Percentiles rank a stretch among this genome's conserved stretches.
Evolutionary conservation across 30 jellyfish, hydroid and myxozoan species (phyloP).

Genomic region (Aurelia aurita complex sp. Pacific): DNA sequence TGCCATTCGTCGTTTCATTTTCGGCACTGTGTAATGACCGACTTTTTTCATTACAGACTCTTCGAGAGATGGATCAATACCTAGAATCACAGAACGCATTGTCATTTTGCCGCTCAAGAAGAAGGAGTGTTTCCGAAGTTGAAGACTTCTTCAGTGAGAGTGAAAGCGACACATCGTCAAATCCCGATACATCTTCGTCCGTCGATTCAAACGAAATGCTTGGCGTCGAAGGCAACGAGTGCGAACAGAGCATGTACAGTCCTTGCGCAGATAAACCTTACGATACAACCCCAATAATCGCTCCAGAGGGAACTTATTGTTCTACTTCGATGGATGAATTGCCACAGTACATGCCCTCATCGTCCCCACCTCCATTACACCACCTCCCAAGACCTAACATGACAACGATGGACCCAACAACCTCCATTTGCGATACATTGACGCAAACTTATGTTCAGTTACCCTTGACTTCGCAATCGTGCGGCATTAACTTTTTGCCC

Average conservation of each 20-base stretch:
- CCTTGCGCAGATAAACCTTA: slow-evolving; percentile 39
- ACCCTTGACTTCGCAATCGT: slow-evolving; percentile 51
- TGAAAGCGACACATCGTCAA: slow-evolving; percentile 95
- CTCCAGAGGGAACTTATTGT: slow-evolving; percentile 47
- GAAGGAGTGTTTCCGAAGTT: slow-evolving; percentile 81
- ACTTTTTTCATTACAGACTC: slow-evolving; percentile 70
- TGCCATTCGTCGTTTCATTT: too few species aligned
- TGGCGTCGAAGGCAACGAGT: slow-evolving; percentile 27
- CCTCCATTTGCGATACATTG: slow-evolving; percentile 26
- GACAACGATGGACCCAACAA: slow-evolving; percentile 24
- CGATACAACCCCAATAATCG: slow-evolving; percentile 13
- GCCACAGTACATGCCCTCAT: slow-evolving; percentile 39
- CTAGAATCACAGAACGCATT: slow-evolving; percentile 65
- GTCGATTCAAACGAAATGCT: slow-evolving; percentile 66
- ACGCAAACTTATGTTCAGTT: slow-evolving; percentile 69
- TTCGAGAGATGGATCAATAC: slow-evolving; percentile 96
- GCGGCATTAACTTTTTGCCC: slow-evolving; percentile 60
- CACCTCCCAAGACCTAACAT: slow-evolving; percentile 59
- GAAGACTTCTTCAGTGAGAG: slow-evolving; percentile 94
- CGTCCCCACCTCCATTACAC: slow-evolving; percentile 74
- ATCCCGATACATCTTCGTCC: slow-evolving; percentile 81
- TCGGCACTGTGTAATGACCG: slow-evolving; percentile 5
- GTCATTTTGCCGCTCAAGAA: slow-evolving; percentile 65
- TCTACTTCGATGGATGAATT: slow-evolving; percentile 31
- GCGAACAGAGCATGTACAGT: slow-evolving; percentile 67